Evolutionary conservation across 2,797 vertebrate genomes (phyloP).

Genomic region (Intellagama lesueurii): DNA sequence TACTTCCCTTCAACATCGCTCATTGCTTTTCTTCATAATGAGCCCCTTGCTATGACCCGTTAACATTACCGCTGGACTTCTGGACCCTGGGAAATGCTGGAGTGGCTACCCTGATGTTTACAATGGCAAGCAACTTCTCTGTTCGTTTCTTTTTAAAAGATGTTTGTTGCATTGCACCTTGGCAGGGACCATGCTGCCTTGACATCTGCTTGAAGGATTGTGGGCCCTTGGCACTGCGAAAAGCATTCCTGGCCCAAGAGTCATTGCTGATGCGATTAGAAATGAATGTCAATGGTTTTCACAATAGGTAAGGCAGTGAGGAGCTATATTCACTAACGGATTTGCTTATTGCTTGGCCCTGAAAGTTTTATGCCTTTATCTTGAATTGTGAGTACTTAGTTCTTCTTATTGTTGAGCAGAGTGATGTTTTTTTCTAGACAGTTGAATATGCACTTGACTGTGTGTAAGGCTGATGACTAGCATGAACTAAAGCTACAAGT

Average conservation of each 20-base stretch:
- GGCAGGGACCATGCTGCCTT: not conserved
- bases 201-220: slow-evolving; percentile 1
- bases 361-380: slow-evolving; percentile 23
- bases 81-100: slow-evolving; percentile 37
- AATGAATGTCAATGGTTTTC: slow-evolving; percentile 32
- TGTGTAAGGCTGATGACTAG: not conserved
- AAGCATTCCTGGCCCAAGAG: not conserved
- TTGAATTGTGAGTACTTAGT: slow-evolving; percentile 1
- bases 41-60: slow-evolving; percentile 47
- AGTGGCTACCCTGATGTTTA: slow-evolving; percentile 22
- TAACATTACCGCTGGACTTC: slow-evolving; percentile 48
- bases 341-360: slow-evolving; percentile 13
- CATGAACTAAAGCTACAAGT: not conserved
- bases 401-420: not conserved
- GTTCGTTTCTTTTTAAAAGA: not conserved
- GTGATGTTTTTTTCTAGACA: not conserved
- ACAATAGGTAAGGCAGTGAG: not conserved
- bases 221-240: accelerated
- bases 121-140: not conserved
- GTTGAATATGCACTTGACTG: not conserved
- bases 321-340: not conserved
- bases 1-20: slow-evolving; percentile 56
- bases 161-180: slow-evolving; percentile 28
- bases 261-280: accelerated
- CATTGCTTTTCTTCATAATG: slow-evolving; percentile 52